Evolutionary conservation across 2,888 invertebrate species (phyloP), one percentile per base, ranked within the genome.

Genomic region (Biston stratarius): DNA sequence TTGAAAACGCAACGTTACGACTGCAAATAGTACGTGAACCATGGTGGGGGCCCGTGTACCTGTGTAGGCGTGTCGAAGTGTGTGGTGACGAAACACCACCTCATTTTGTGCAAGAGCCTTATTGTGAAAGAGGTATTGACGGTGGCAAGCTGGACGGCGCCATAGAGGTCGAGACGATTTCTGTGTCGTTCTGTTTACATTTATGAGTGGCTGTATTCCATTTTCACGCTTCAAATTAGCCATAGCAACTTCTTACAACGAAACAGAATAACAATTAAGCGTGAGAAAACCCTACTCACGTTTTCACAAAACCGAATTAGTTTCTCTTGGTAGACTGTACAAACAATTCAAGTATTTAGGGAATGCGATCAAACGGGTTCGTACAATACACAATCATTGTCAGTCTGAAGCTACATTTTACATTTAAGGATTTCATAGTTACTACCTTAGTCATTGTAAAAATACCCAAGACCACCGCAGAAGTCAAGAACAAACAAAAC

Each of bases 61-160:
- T 53, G 71, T 77, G 89, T 87, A 84, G 91, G 91, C 87, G 91
- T 89, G 87, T 88, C 88, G 83, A 81, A 83, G 85, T 84, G 80
- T 83, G 84, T 81, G 74, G 52, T 92, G 91, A 90, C 88, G 92
- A 92, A 92, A 93, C 85, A 77, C 79, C 81, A 82, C 86, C 84
- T 84, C 85, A 86, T 86, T 90, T 85, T 88, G 87, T 88, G 90
- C 89, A 91, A 91, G 83, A 83, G 83, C 65, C 83, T 84, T 69
- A 90, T 93, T 92, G 92, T 89, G 90, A 90, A 92, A 93, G 85
- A 90, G 82, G 80, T 87, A 86, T 86, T 83, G 86, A 87, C 84
- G 84, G 85, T 86, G 86, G 87, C 87, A 82, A 77, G 74, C 71
- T 79, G 78, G 79, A 77, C 81, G 81, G 78, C 80, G 81, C 80